Base-by-base conservation (phyloP, 2,113 vertebrate species). In the Etia nguti region DNA sequence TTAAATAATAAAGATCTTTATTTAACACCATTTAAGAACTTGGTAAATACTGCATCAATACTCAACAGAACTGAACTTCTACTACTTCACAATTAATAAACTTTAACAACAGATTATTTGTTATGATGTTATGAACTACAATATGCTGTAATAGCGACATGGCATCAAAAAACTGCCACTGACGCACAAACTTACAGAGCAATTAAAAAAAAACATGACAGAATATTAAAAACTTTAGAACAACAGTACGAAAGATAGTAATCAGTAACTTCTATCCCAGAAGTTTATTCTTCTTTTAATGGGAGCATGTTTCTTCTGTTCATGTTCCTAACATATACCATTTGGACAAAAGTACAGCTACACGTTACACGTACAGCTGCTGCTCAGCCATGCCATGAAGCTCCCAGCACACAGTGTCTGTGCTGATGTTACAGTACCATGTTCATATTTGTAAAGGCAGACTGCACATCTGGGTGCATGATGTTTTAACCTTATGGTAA, bases 71-170 rank as follows among this genome's bases (percentile, higher is more conserved):
- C 10, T 26, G 20, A 80, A 82, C 8, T 10, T 31, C 10, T 9
- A 8, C n/a, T 46, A 20, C 4, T 59, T 79, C 29, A 34, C 22
- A 86, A 87, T 88, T 86, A 88, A 87, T 88, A 31, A 43, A 80
- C 26, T 81, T 87, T 56, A 36, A 90, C 77, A 38, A 81, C 60
- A 82, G 10, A 20, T 26, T 8, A 22, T 11, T 5, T 59, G 59
- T 81, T 26, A 43, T 6, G 89, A 81, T 38, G 26, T 9, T 6
- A 13, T 46, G 13, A 89, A 83, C 56, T 18, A 7, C 46, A 26
- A 65, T 8, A 11, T 36, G 9, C 80, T 56, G 3, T 29, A 3
- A 50, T 0, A 4, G 6, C 38, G 46, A 60, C 6, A 1, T 24
- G 34, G 56, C 65, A 87, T 48, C 3, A 1, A 83, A 85, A 82